Conservation (phyloP, 2,113 vertebrate species). For the Heterotilapia buettikoferi region DNA sequence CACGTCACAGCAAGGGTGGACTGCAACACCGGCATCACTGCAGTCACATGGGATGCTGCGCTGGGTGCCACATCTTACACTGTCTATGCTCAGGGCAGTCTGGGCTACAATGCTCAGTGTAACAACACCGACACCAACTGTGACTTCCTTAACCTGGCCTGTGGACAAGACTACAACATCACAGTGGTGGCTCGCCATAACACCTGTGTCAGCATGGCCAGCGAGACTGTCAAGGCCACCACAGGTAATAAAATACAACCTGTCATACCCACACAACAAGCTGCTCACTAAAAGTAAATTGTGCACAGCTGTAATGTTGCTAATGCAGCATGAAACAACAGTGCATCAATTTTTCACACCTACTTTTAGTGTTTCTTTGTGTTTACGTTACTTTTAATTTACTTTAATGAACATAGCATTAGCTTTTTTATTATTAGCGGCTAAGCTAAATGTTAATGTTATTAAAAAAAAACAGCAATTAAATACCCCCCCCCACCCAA, state of each 20-base stretch:
- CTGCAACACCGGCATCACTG: slow-evolving; percentile 52
- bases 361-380: not conserved
- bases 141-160: slow-evolving; percentile 45
- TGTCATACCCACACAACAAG: not conserved
- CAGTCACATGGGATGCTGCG: slow-evolving; percentile 57
- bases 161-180: slow-evolving; percentile 69
- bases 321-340: not conserved
- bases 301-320: not conserved
- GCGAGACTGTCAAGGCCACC: slow-evolving; percentile 24
- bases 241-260: slow-evolving; percentile 52
- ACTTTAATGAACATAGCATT: not conserved
- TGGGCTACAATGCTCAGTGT: slow-evolving; percentile 36
- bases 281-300: not conserved
- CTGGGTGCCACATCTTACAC: slow-evolving; percentile 61
- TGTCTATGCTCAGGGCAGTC: slow-evolving; percentile 37
- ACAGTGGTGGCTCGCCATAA: slow-evolving; percentile 52
- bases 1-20: slow-evolving; percentile 24
- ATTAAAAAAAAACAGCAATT: not conserved
- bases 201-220: slow-evolving; percentile 55
- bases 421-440: not conserved
- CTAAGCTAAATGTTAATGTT: not conserved
- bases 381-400: not conserved
- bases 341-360: not conserved
- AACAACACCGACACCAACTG: slow-evolving; percentile 41
- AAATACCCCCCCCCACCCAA: fast-evolving